Evolutionary conservation across 2,797 vertebrate species (phyloP).

Genomic region (Trachurus trachurus): DNA sequence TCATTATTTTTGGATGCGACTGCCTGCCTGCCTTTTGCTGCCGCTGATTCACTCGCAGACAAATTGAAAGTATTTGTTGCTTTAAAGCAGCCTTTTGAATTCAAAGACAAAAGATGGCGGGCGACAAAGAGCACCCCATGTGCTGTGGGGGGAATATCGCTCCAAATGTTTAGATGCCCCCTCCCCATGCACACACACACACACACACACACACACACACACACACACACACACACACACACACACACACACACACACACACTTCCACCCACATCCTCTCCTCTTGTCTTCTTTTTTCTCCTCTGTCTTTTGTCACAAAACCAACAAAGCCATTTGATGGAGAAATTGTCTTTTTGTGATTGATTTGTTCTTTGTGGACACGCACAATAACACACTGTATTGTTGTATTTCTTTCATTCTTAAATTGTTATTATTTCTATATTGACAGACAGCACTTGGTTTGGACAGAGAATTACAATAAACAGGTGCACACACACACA

Average conservation of each 20-base stretch:
- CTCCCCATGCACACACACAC: neutral
- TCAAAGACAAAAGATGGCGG: conserved; percentile 60
- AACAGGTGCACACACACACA: conserved; percentile 18
- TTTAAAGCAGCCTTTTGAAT: conserved; percentile 59
- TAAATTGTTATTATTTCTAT: conserved; percentile 33
- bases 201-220: conserved; percentile 20
- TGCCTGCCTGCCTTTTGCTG: neutral
- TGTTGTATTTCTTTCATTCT: conserved; percentile 32
- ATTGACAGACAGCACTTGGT: conserved; percentile 36
- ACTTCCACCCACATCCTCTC: conserved; percentile 42
- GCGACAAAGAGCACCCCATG: conserved; percentile 43
- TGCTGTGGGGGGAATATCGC: conserved; percentile 38
- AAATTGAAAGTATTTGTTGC: conserved; percentile 54
- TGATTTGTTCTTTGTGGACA: conserved; percentile 54
- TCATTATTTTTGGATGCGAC: neutral
- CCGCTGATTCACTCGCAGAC: conserved; percentile 21
- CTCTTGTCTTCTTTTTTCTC: conserved; percentile 45
- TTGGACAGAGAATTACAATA: conserved; percentile 1
- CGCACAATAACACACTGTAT: conserved; percentile 35
- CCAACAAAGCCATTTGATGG: conserved; percentile 50
- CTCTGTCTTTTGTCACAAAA: conserved; percentile 53
- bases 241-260: conserved; percentile 13
- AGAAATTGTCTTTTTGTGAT: conserved; percentile 52
- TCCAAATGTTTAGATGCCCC: conserved; percentile 43
- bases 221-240: conserved; percentile 17